Evolutionary conservation across 2,888 invertebrate genomes (phyloP), one percentile per base, ranked within the genome.

Genomic region (Leptinotarsa rubiginosa): DNA sequence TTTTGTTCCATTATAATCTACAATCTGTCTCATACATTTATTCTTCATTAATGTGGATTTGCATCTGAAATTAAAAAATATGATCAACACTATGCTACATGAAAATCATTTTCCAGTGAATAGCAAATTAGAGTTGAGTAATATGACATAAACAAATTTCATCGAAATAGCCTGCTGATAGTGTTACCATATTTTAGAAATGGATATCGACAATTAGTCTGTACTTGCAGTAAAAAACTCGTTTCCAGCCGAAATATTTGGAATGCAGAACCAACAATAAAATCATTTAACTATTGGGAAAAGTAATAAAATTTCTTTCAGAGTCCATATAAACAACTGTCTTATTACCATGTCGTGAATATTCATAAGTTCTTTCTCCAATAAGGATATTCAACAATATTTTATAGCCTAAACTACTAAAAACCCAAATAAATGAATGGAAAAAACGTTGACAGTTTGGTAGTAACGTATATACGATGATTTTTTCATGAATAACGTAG

Each of bases 221-320:
- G 22, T 56, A 22, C 20, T 56, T 56, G 22, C 20, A 56, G 20
- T 56, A 56, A 20, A 56, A 52, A 22, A 56, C 56, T 56, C 22
- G 56, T 56, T 56, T 13, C 56, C 16, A 56, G 4, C 4, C 10
- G 56, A 22, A 56, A 56, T 56, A 56, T 56, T 56, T 22, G 56
- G 56, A 56, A 56, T 56, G 56, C 56, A 13, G 56, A 56, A 56
- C 56, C 56, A 15, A 56, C 69, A 73, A 73, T 73, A 73, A 73
- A 73, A 73, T 69, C 47, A 73, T 73, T 73, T 73, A 73, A 65
- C 73, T 69, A 69, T 73, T 69, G 69, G 65, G 73, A 62, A 59
- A 54, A 73, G 73, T 65, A 49, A 69, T 73, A 69, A 73, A 73
- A 65, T 65, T 73, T 52, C 68, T 69, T 73, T 52, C 41, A 54